These are phyloP conservation scores for Sapayoa aenigma DNA, from an alignment of 2,113 vertebrate species.

Conservation along the genomic window DNA sequence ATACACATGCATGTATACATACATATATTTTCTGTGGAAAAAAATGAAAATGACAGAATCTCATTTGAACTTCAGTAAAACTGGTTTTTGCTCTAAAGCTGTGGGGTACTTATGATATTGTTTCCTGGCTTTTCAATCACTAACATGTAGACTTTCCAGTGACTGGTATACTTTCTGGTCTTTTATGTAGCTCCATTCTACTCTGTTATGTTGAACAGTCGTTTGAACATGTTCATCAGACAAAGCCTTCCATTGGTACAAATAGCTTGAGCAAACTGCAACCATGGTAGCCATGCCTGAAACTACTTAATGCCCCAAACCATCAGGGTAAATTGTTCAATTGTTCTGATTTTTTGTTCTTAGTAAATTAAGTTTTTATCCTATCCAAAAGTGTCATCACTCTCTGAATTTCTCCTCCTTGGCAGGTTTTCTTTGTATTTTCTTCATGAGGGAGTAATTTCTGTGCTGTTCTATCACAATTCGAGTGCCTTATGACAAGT, in stretches of 20 bases:
- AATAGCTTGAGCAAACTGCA: not conserved
- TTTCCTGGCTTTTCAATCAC: not conserved
- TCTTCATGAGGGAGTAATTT: not conserved
- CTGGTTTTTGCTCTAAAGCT: not conserved
- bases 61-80: not conserved
- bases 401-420: not conserved
- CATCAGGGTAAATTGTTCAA: not conserved
- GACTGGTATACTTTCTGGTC: not conserved
- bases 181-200: not conserved
- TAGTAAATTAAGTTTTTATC: not conserved
- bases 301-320: not conserved
- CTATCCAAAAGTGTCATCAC: not conserved
- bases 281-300: not conserved
- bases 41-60: not conserved
- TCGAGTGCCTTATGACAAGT: constrained; percentile 7
- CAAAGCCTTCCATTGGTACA: not conserved
- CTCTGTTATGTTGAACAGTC: not conserved
- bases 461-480: not conserved
- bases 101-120: not conserved
- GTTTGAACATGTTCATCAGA: not conserved
- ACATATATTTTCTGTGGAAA: accelerated
- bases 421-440: not conserved
- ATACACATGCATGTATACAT: not conserved
- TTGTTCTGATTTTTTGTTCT: not conserved
- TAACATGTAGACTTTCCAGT: not conserved